Percentiles rank a stretch among this genome's conserved stretches.
Conservation (phyloP, 2,797 vertebrate species). For the Pterois miles region DNA sequence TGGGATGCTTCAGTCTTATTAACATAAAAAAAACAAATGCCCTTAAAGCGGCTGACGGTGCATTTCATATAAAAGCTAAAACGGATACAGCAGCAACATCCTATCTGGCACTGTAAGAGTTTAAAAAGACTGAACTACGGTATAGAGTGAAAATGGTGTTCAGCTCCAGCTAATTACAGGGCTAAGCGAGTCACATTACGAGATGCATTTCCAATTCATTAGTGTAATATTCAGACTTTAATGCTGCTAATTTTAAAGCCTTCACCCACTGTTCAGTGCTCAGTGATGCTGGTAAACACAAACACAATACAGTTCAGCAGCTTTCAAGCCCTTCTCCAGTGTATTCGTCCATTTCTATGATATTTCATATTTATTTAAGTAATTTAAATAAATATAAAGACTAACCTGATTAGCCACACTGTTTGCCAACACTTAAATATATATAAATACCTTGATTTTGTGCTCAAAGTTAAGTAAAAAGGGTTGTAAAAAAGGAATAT, state of each 20-base stretch:
- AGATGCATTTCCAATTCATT: constrained; percentile 30
- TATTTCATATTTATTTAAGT: too few relatives aligned
- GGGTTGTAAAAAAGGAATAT: too few relatives aligned
- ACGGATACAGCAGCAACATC: constrained; percentile 1
- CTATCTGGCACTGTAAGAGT: background rate
- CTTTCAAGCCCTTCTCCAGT: background rate
- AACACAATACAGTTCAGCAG: background rate
- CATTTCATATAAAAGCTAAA: constrained; percentile 6
- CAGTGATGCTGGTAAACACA: constrained; percentile 12
- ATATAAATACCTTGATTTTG: too few relatives aligned
- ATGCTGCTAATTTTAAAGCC: constrained; percentile 22
- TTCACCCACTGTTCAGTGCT: constrained; percentile 17
- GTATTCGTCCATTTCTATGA: too few relatives aligned
- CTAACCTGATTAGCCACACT: too few relatives aligned
- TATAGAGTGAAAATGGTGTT: background rate
- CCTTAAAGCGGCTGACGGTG: background rate
- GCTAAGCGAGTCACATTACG: constrained; percentile 27
- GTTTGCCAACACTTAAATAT: too few relatives aligned
- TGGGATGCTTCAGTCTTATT: constrained; percentile 7
- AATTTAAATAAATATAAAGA: too few relatives aligned
- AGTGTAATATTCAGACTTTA: constrained; percentile 25
- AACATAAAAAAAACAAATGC: background rate
- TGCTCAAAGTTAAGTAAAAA: too few relatives aligned
- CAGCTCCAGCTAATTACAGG: background rate
- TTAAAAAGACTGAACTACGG: background rate